Evolutionary conservation across 2,888 invertebrate species (phyloP).

Genomic region (Creontiades dilutus): DNA sequence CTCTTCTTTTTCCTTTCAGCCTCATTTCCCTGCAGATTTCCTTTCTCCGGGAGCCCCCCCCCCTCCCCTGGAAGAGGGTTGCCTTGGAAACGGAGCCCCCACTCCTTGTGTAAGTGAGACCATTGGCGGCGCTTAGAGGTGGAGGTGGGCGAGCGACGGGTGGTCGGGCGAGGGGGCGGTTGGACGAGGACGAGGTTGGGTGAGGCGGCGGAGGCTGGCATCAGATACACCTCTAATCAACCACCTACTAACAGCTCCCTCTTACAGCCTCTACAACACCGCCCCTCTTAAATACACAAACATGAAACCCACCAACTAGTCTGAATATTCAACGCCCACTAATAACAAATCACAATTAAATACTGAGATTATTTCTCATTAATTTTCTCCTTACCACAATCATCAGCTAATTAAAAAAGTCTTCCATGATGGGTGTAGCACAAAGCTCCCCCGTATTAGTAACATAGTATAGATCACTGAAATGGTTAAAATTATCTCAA

Average conservation of each 20-base stretch:
- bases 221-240: slow-evolving; percentile 71
- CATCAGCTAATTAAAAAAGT: too few species aligned
- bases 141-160: not conserved
- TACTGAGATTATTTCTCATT: too few species aligned
- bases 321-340: too few species aligned
- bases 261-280: not conserved
- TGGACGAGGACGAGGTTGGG: not conserved
- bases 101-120: slow-evolving; percentile 58
- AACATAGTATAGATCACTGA: too few species aligned
- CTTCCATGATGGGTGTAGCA: too few species aligned
- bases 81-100: slow-evolving; percentile 65
- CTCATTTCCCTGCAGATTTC: slow-evolving; percentile 71
- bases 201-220: slow-evolving; percentile 14
- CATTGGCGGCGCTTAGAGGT: slow-evolving; percentile 7
- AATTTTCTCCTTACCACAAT: too few species aligned
- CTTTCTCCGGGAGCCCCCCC: slow-evolving; percentile 33
- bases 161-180: not conserved
- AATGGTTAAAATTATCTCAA: too few species aligned
- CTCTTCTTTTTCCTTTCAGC: slow-evolving; percentile 31
- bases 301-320: slow-evolving; percentile 10
- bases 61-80: not conserved
- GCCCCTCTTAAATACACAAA: slow-evolving; percentile 28
- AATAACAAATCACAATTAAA: too few species aligned
- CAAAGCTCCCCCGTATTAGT: too few species aligned
- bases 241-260: slow-evolving; percentile 63